These are phyloP conservation scores for Mantis religiosa DNA, from an alignment of 2,888 invertebrate species.

Conservation along the genomic window DNA sequence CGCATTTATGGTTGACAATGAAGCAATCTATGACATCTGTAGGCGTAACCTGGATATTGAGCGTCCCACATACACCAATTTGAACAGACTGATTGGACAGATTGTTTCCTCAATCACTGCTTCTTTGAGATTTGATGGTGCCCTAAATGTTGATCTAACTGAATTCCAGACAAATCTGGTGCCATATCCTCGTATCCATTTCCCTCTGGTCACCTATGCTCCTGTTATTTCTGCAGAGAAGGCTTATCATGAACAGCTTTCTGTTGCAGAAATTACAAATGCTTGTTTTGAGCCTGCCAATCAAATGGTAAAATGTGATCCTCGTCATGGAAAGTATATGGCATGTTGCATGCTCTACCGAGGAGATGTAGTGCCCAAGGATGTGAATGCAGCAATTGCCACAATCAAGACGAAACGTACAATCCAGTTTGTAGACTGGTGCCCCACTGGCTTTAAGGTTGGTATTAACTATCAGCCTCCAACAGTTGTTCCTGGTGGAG, in stretches of 20 bases:
- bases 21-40: conserved; percentile 89
- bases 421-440: conserved; percentile 51
- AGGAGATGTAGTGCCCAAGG: conserved; percentile 93
- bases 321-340: conserved; percentile 90
- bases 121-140: conserved; percentile 88
- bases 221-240: conserved; percentile 92
- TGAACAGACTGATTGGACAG: conserved; percentile 93
- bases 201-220: conserved; percentile 88
- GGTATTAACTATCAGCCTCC: conserved; percentile 94
- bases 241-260: conserved; percentile 89
- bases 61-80: conserved; percentile 92
- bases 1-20: conserved; percentile 93
- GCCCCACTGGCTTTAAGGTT: conserved; percentile 55
- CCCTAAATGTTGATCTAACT: conserved; percentile 87
- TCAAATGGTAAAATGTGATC: conserved; percentile 94
- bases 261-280: conserved; percentile 90
- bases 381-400: conserved; percentile 90
- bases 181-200: conserved; percentile 94
- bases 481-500: conserved; percentile 92
- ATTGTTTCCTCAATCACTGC: conserved; percentile 92
- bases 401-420: conserved; percentile 52
- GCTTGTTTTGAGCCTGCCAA: conserved; percentile 94
- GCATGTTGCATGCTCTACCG: conserved; percentile 94
- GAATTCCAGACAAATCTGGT: conserved; percentile 95
- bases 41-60: conserved; percentile 92